Conservation (phyloP, 2,797 vertebrate species). For the Enteromius argenteus region DNA sequence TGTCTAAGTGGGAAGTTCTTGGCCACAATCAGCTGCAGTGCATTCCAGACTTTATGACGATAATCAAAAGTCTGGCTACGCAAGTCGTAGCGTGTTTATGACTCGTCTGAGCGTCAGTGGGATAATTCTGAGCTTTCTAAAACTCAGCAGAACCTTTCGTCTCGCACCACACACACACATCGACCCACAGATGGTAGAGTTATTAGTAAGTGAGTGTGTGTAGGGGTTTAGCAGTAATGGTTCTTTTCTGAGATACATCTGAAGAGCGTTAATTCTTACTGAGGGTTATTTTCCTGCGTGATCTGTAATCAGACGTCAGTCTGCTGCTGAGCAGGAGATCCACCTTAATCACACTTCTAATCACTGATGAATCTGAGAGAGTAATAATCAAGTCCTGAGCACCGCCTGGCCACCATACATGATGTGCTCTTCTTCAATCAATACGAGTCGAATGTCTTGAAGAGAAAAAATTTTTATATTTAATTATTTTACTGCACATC, state of each 20-base stretch:
- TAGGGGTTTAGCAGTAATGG: conserved; percentile 1
- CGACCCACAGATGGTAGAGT: conserved; percentile 20
- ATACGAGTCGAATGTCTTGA: background rate
- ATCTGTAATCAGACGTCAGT: conserved; percentile 30
- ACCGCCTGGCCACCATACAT: background rate
- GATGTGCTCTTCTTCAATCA: background rate
- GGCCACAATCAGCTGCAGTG: background rate
- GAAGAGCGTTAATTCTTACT: conserved; percentile 26
- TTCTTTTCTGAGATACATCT: conserved; percentile 14
- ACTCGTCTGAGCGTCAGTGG: background rate
- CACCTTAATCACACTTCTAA: conserved; percentile 38
- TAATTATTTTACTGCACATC: background rate
- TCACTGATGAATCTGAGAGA: conserved; percentile 28
- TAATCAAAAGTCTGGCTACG: background rate
- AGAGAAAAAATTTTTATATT: background rate
- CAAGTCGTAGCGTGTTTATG: background rate
- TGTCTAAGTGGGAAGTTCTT: conserved; percentile 15
- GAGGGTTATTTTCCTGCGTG: conserved; percentile 35
- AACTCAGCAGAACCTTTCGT: background rate
- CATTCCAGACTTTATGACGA: conserved; percentile 14
- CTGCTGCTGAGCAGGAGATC: conserved; percentile 15
- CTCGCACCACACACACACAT: conserved; percentile 12
- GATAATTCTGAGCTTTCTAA: conserved; percentile 21
- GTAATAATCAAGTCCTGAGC: conserved; percentile 12
- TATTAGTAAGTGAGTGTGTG: background rate